Base-by-base conservation (phyloP, 2,797 vertebrate species). In the Anableps anableps region DNA sequence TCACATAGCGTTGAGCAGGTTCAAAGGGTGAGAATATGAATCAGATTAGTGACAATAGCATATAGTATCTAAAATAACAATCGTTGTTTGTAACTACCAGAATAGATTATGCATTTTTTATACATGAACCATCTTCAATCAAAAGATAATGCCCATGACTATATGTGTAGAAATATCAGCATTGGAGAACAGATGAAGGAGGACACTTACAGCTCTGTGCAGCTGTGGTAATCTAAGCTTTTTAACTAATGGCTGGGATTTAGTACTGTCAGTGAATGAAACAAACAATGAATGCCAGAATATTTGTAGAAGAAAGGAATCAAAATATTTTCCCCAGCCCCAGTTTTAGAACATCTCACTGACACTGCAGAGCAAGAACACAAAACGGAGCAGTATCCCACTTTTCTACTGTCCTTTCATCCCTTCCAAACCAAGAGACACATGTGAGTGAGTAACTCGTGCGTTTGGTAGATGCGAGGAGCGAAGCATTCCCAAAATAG, bases 401-500 rank as follows among this genome's bases (percentile, higher is more conserved):
- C 62, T 60, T 80, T 78, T 50, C 75, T 51, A 60, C 81, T 89
- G 84, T 89, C 77, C 75, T 84, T 77, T 88, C 58, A 88, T 84
- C 51, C 79, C 66, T 55, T 80, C 68, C 78, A 1, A 83, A 80
- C 47, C 66, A 50, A 75, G 60, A 78, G 53, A 84, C 79, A 76
- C 75, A 66, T 91, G 85, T 76, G 79, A 88, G 77, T 89, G 82
- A 93, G 87, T 85, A 89, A 87, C 85, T 92, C 84, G 78, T 92
- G 90, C 48, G 72, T 91, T 88, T 66, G 26, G 81, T 84, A 75
- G 84, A 88, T 84, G 82, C 75, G 85, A 87, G 78, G 76, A 86
- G 62, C 1, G 66, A 85, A 81, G 38, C 29, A 77, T 45, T 91
- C 91, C 89, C 85, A 91, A 92, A 93, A 93, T 93, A 93, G 89